Base-by-base conservation (phyloP, 2,113 vertebrate genomes). In the Capreolus pygargus region DNA sequence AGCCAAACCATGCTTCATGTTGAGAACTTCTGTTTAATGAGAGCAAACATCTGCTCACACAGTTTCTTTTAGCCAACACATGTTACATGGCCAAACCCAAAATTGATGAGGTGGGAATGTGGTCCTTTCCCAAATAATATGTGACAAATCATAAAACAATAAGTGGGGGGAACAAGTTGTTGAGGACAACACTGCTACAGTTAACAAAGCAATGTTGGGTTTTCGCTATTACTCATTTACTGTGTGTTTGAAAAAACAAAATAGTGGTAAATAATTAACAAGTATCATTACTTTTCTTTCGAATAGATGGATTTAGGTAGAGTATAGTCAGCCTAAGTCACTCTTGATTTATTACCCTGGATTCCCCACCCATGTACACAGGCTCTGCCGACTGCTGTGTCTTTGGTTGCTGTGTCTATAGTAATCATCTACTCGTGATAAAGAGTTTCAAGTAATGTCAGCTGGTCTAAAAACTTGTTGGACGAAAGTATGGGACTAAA, bases 131-230 rank as follows among this genome's bases (percentile, higher is more conserved):
- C 28, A 30, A 7, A 47, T n/a, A 60, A 43, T 28, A 1, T 14
- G 4, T 30, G 45, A 25, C 3, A n/a, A 43, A 17, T 50, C n/a
- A 58, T 1, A 7, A 5, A 28, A 23, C 30, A 10, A 0, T 4
- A 23, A 67, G 16, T 36, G 52, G 70, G 61, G 5, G 14, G 39
- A 60, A 23, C 23, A 33, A 23, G 3, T 28, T 45, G 13, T 79
- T 28, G 17, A 43, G 50, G 74, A 36, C 30, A 15, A 0, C 50
- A 90, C 14, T 21, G 50, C 4, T 54, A 14, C 1, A 43, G 25
- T 74, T 92, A 74, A 52, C 25, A 67, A 57, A 88, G 47, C 55
- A 58, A 70, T 45, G 1, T 15, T 64, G 43, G 12, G 2, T 82
- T 92, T 86, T 87, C 43, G 64, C 14, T 55, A 36, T 39, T 25